Evolutionary conservation across 2,888 invertebrate genomes (phyloP), one percentile per base, ranked within the genome.

Genomic region (Torymus tubicola): DNA sequence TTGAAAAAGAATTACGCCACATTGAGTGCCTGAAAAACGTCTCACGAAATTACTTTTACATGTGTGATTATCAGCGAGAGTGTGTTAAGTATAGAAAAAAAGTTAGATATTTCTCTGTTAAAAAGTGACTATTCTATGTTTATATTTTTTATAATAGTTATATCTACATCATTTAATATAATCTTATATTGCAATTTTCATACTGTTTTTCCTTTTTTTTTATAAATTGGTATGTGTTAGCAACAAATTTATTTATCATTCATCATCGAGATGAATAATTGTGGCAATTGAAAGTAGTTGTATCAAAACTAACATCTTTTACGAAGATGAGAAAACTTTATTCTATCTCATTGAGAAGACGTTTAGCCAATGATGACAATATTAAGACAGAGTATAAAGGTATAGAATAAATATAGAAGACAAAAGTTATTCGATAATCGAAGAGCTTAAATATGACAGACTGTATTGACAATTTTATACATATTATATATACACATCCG

Each of bases 41-140:
- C 61, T 71, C 76, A 78, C 42, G 64, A 65, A 61, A 74, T 73
- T 70, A 63, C 58, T 81, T 78, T 70, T 76, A 57, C 58, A 84
- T 83, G 81, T 80, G 71, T 81, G 80, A 82, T 65, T 75, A 81
- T 78, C 42, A 78, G 61, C 70, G 81, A 83, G 78, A 84, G 64
- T 75, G 80, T 78, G 67, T 78, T 81, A 78, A 78, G 65, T 85
- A 79, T 85, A 84, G 60, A 77, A 83, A 82, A 85, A 85, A 85
- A 85, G 77, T 87, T 85, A 86, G 85, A 87, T 89, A 87, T 88
- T 87, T 88, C 85, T 85, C 87, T 88, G 88, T 89, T 89, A 84
- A 87, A 88, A 87, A 86, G 83, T 87, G 85, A 87, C 86, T 89
- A 87, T 88, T 88, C 86, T 88, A 88, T 86, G 87, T 87, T 88